These are phyloP conservation scores for Gonioctena quinquepunctata DNA, from an alignment of 1,140 invertebrate genomes.

Conservation along the genomic window DNA sequence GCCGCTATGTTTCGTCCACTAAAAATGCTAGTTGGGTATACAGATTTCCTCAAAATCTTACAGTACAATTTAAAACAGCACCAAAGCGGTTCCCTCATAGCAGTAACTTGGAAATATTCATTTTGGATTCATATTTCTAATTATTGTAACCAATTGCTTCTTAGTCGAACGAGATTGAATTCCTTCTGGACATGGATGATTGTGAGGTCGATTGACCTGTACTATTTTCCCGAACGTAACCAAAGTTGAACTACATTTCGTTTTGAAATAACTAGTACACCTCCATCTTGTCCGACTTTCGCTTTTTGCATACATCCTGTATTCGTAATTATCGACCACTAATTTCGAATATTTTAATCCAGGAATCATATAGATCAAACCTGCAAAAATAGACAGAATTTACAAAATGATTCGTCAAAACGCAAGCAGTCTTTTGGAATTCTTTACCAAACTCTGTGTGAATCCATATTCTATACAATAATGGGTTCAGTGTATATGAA, in stretches of 20 bases:
- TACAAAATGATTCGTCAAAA: too few relatives aligned
- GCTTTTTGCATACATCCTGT: conserved; percentile 20
- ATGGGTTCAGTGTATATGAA: too few relatives aligned
- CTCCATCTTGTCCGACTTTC: conserved; percentile 31
- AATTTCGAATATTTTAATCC: conserved; percentile 42
- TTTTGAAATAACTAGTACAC: conserved; percentile 30
- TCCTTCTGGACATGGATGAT: conserved; percentile 20
- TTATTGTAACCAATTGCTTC: neutral
- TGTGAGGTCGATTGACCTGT: conserved; percentile 29
- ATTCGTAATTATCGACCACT: conserved; percentile 36
- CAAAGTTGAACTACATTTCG: conserved; percentile 31
- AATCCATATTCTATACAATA: too few relatives aligned
- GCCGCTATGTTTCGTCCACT: too few relatives aligned
- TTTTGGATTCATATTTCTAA: neutral
- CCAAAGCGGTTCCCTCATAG: too few relatives aligned
- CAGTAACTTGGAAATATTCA: too few relatives aligned
- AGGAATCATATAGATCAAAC: conserved; percentile 32
- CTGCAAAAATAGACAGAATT: neutral
- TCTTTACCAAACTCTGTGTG: too few relatives aligned
- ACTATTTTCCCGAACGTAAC: conserved; percentile 29
- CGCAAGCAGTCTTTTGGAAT: too few relatives aligned
- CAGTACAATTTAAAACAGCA: too few relatives aligned
- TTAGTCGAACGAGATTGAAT: neutral
- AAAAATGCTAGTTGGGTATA: too few relatives aligned
- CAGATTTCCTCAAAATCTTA: too few relatives aligned